These are phyloP conservation scores for Pristionchus arcanus DNA, from an alignment of 2,888 invertebrate genomes.

Conservation along the genomic window DNA sequence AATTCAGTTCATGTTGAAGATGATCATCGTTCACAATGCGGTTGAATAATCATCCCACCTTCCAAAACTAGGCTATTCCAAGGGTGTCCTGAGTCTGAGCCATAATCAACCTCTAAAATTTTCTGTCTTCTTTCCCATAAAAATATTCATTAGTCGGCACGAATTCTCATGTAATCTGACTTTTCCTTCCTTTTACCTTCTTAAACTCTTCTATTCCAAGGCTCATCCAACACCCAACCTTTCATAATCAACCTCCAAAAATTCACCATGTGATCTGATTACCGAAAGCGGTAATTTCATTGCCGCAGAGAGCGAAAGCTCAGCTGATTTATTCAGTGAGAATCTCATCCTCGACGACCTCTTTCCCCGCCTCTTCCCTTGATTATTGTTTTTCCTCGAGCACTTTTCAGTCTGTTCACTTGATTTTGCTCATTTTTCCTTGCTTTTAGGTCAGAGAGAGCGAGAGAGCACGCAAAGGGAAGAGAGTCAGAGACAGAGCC, in stretches of 20 bases:
- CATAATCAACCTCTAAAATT: too few relatives aligned
- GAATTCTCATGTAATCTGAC: too few relatives aligned
- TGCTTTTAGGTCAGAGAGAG: slow-evolving; percentile 37
- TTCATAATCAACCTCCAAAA: background rate
- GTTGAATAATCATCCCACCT: too few relatives aligned
- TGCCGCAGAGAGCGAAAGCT: background rate
- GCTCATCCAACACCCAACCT: too few relatives aligned
- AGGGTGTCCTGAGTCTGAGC: too few relatives aligned
- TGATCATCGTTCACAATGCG: too few relatives aligned
- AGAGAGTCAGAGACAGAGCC: background rate
- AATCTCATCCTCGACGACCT: slow-evolving; percentile 55
- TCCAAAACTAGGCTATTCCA: too few relatives aligned
- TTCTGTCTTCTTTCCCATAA: too few relatives aligned
- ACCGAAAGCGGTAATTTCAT: background rate
- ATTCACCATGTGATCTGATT: background rate
- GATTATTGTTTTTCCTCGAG: background rate
- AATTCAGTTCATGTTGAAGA: too few relatives aligned
- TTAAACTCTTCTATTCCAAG: too few relatives aligned
- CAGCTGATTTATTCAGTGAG: background rate
- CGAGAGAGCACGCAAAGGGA: background rate
- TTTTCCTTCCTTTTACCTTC: too few relatives aligned
- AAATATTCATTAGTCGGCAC: too few relatives aligned
- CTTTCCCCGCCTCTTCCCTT: slow-evolving; percentile 60
- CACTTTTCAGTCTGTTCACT: slow-evolving; percentile 50
- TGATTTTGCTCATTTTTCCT: slow-evolving; percentile 49